Base-by-base conservation (phyloP, 2,797 vertebrate species). In the Melanotaenia maccullochi region DNA sequence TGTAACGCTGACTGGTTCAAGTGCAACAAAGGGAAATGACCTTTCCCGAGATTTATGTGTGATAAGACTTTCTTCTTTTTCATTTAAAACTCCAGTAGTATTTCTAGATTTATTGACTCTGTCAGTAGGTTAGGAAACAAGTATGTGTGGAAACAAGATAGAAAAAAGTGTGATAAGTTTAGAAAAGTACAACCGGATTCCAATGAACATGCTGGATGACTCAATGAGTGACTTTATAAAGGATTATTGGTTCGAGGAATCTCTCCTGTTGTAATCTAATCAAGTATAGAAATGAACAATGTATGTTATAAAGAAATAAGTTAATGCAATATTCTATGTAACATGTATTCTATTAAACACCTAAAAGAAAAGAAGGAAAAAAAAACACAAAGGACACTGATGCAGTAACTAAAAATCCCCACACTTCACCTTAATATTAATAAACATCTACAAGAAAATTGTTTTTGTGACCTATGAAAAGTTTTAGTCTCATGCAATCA, bases 11-110 rank as follows among this genome's bases (percentile, higher is more conserved):
- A 52, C 40, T 75, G 35, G 72, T 68, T 42, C n/a, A 52, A 65
- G 33, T n/a, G 51, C 44, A 61, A 24, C 66, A 44, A 55, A n/a
- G 16, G 24, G 0, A 33, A 52, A 32, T 40, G 13, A 28, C 32
- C 9, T 20, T 54, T 64, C 57, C 59, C 59, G 22, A 59, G 71
- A 60, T 28, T 0, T 67, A 56, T 60, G 52, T 5, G 20, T 51
- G 60, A 61, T 47, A 68, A 49, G 56, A 59, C 40, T 67, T 74
- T 59, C 35, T 67, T 36, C 42, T 40, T 42, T 60, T 81, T 72
- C n/a, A 56, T 25, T 68, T 38, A 75, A 72, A 75, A 69, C 69
- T 76, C 72, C 68, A 76, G 58, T 22, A 72, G 63, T 59, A 78
- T 84, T 84, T 81, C 22, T 54, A 60, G 52, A 67, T 71, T 61